Conservation (phyloP, 1,140 invertebrate genomes). For the Drosophila insularis region DNA sequence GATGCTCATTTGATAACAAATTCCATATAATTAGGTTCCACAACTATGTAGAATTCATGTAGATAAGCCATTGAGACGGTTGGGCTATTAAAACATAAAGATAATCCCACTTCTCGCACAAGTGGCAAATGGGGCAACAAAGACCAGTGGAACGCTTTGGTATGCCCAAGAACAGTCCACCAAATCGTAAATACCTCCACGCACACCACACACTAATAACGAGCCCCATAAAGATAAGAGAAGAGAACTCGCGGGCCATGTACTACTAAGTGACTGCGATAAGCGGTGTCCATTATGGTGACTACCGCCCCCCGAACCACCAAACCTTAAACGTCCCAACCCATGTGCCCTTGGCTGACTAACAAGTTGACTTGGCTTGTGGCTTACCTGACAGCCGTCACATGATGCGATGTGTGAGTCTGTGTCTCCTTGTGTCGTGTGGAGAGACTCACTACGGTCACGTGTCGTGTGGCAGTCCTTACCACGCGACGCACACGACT, state of each 20-base stretch:
- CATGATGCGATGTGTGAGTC: slow-evolving; percentile 82
- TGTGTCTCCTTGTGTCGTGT: slow-evolving; percentile 81
- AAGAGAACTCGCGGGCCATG: not conserved
- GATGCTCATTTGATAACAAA: too few relatives aligned
- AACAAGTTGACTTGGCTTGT: not conserved
- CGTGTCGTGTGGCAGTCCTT: slow-evolving; percentile 78
- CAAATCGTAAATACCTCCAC: not conserved
- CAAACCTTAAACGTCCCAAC: not conserved
- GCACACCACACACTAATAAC: slow-evolving; percentile 12
- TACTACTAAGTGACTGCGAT: slow-evolving; percentile 27
- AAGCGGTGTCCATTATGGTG: slow-evolving; percentile 3
- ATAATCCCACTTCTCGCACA: too few relatives aligned
- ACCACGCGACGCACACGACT: slow-evolving; percentile 81
- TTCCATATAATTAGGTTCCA: not conserved
- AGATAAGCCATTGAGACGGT: not conserved
- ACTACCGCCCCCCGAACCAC: too few relatives aligned
- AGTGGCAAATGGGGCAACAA: too few relatives aligned
- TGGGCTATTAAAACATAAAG: not conserved
- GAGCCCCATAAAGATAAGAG: slow-evolving; percentile 43
- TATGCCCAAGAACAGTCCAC: too few relatives aligned
- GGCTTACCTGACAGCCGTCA: slow-evolving; percentile 82
- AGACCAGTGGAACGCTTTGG: too few relatives aligned
- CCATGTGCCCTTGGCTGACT: too few relatives aligned
- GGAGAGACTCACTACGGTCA: slow-evolving; percentile 81
- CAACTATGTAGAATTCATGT: not conserved